Evolutionary conservation across 2,113 vertebrate species (phyloP), one percentile per base, ranked within the genome.

Genomic region (Psephotus haematonotus): DNA sequence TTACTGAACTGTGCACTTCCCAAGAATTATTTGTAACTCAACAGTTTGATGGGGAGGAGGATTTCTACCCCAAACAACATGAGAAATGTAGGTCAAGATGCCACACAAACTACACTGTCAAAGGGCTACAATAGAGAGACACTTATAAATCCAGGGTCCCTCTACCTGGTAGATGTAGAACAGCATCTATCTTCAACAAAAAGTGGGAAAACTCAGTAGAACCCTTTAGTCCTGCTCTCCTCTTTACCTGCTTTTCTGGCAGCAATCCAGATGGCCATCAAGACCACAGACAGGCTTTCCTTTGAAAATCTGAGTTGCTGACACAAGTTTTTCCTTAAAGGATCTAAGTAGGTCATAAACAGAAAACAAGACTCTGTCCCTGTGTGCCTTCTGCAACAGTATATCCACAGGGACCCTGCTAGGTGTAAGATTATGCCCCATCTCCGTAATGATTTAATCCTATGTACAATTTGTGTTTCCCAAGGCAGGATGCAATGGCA

Each of bases 361-460:
- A 82, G 35, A 75, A 87, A 72, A 57, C 33, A 83, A 77, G 23
- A 4, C 37, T 83, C 49, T 57, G 25, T 72, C 31, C 44, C 44
- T 44, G 53, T 6, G 27, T 0, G 0, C n/a, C n/a, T 76, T 64
- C 55, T 71, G 5, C 24, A 78, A 65, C 1, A 52, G 28, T 9
- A 53, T 41, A 55, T 35, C 65, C 46, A 46, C 3, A 78, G 62
- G 47, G 52, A 84, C 52, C 59, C 81, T 82, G 22, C n/a, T 28
- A 80, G 39, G 24, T 44, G 43, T 20, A 77, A 76, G 69, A 35
- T 39, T 64, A 39, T n/a, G 25, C 49, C 52, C 18, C 82, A 81
- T 31, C 35, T 86, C 27, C 72, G 3, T 16, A 16, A 55, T 75
- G 55, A 82, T 49, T 88, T 79, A 76, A 91, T 46, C 39, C 80